phyloP scores from a whole-genome alignment of 2,797 vertebrate species.

The Mormyrops boulengeri region DNA sequence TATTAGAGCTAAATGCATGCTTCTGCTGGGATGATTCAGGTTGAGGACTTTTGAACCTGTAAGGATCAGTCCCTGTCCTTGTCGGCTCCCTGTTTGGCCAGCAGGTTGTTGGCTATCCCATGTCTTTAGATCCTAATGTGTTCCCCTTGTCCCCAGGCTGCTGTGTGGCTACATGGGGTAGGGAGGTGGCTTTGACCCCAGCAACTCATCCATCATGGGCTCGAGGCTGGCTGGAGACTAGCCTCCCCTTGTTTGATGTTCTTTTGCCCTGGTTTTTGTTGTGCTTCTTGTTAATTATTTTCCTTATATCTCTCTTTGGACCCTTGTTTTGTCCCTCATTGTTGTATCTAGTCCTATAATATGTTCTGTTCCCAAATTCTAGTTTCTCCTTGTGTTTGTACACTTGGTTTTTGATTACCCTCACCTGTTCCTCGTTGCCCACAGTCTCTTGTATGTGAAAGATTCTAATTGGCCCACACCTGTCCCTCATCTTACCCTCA shows the following conservation, averaged over 20 bases:
- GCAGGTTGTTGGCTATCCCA: background rate
- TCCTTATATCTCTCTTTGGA: background rate
- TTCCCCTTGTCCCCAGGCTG: background rate
- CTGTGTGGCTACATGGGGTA: background rate
- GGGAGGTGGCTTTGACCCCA: background rate
- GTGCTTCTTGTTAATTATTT: background rate
- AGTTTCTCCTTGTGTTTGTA: background rate
- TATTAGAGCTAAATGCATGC: background rate
- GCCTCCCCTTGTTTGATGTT: background rate
- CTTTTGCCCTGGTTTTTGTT: background rate
- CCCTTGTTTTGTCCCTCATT: background rate
- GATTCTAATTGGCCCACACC: background rate
- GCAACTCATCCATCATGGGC: background rate
- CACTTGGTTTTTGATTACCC: background rate
- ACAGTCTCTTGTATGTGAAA: background rate
- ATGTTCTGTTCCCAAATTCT: background rate
- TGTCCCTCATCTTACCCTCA: background rate
- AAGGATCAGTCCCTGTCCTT: background rate
- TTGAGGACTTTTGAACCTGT: background rate
- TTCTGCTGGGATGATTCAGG: background rate
- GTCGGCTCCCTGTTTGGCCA: background rate
- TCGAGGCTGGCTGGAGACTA: background rate
- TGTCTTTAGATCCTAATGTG: background rate
- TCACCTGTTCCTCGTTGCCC: background rate
- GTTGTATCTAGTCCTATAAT: background rate